Conservation (phyloP, 2,797 vertebrate genomes). For the Parambassis ranga region DNA sequence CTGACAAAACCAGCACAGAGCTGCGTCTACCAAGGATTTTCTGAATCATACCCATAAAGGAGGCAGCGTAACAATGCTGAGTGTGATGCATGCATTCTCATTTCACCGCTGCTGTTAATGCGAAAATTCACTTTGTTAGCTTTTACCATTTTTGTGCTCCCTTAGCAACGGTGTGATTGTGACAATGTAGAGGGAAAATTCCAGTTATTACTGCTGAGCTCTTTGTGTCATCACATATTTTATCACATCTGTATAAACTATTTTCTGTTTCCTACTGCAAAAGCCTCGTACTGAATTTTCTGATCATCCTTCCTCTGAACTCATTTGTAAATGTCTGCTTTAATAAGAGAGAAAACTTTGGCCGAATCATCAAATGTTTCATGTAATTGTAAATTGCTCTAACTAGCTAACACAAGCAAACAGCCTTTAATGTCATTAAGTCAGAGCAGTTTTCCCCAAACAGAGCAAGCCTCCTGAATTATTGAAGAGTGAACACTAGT, state of each 20-base stretch:
- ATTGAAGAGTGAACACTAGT: not conserved
- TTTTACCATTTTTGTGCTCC: too few relatives aligned
- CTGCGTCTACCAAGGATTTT: constrained; percentile 47
- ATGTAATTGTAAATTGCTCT: not conserved
- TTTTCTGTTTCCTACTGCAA: not conserved
- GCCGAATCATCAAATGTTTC: not conserved
- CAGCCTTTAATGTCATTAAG: not conserved
- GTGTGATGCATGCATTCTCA: constrained; percentile 7
- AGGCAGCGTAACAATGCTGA: constrained; percentile 11
- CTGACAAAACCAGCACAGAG: constrained; percentile 51
- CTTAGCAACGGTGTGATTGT: too few relatives aligned
- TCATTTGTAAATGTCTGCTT: not conserved
- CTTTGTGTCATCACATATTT: too few relatives aligned
- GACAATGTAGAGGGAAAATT: too few relatives aligned
- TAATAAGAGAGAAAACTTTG: not conserved
- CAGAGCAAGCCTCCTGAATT: not conserved
- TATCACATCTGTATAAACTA: too few relatives aligned
- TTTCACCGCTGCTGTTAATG: constrained; percentile 1
- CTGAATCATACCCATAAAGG: constrained; percentile 36
- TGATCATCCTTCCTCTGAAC: not conserved
- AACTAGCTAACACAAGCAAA: not conserved
- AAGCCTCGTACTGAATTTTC: not conserved
- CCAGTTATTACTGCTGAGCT: too few relatives aligned
- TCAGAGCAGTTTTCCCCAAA: not conserved
- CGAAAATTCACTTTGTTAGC: not conserved